These are phyloP conservation scores for Arenaria interpres DNA, from an alignment of 2,113 vertebrate species.

Conservation along the genomic window DNA sequence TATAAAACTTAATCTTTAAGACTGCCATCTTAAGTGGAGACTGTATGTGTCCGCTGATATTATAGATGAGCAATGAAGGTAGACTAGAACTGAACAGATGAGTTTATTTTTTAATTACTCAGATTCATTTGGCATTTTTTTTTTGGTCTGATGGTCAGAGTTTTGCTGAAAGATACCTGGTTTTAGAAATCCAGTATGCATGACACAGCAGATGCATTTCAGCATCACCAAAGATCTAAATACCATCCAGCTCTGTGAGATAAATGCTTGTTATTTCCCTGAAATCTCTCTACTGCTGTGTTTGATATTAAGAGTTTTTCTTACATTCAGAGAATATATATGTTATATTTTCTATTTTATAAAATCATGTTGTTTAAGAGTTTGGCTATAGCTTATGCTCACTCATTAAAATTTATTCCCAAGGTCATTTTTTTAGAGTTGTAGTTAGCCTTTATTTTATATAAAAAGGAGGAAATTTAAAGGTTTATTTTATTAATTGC, in stretches of 20 bases:
- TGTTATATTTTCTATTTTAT: not conserved
- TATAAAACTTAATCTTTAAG: not conserved
- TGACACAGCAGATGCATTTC: not conserved
- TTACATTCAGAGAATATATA: not conserved
- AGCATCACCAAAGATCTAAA: not conserved
- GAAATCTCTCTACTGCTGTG: not conserved
- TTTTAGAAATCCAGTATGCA: not conserved
- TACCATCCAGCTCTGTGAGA: not conserved
- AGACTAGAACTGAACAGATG: not conserved
- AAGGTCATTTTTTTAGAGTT: not conserved
- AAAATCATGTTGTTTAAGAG: not conserved
- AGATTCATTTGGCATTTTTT: not conserved
- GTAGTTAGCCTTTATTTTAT: not conserved
- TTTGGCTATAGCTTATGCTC: not conserved
- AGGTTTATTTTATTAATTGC: not conserved
- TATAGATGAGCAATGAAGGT: not conserved
- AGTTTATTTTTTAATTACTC: not conserved
- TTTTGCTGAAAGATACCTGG: not conserved
- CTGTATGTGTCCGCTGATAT: not conserved
- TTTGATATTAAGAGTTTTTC: not conserved
- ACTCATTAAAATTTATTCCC: not conserved
- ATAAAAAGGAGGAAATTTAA: not conserved
- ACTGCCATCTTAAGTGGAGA: not conserved
- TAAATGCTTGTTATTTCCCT: not conserved
- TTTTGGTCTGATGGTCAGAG: not conserved